Evolutionary conservation across 2,888 invertebrate genomes (phyloP).

Genomic region (Eupithecia subumbrata): DNA sequence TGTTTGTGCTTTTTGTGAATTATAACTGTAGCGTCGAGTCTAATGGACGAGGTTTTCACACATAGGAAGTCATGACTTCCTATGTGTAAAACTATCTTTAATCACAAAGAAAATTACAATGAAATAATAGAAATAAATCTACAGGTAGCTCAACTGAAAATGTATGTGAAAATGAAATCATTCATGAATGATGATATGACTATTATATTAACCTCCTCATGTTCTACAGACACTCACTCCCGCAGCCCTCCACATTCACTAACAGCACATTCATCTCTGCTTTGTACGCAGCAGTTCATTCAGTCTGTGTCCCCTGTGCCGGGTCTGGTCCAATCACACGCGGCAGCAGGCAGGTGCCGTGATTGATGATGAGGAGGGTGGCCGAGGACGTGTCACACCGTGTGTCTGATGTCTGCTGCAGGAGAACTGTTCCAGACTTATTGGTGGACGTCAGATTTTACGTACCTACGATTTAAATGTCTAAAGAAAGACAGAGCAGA

Average conservation of each 20-base stretch:
- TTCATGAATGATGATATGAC: too few species aligned
- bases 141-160: too few species aligned
- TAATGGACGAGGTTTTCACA: too few species aligned
- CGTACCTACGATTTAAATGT: neutral
- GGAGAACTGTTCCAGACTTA: neutral
- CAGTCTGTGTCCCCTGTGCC: slow-evolving; percentile 13
- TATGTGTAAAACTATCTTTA: too few species aligned
- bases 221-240: neutral
- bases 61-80: too few species aligned
- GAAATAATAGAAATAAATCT: too few species aligned
- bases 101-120: too few species aligned
- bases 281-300: neutral
- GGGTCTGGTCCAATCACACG: slow-evolving; percentile 20
- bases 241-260: neutral
- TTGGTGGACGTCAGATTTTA: neutral
- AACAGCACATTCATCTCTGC: neutral
- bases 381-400: neutral
- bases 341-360: slow-evolving; percentile 19
- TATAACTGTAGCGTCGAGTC: neutral
- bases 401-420: neutral
- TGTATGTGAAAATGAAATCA: too few species aligned
- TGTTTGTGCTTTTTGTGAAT: neutral
- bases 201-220: neutral
- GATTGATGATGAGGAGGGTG: slow-evolving; percentile 32
- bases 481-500: neutral